These are phyloP conservation scores for Zeuzera pyrina DNA, from an alignment of 2,888 invertebrate species.

Conservation along the genomic window DNA sequence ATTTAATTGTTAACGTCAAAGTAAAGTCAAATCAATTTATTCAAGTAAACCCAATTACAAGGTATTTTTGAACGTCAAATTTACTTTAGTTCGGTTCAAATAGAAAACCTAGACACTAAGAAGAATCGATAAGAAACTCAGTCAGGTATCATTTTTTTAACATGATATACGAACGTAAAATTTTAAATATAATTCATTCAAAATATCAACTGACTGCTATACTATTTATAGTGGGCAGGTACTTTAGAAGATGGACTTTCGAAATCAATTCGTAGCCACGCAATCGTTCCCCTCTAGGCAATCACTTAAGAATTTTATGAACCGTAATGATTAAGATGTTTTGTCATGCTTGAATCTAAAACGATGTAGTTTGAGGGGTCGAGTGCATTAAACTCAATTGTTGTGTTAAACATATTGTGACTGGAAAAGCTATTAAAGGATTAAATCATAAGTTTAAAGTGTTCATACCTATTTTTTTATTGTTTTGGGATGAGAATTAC, in stretches of 20 bases:
- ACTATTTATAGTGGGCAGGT: slow-evolving; percentile 24
- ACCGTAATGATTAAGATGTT: slow-evolving; percentile 71
- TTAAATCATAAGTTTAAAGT: slow-evolving; percentile 27
- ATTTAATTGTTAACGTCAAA: too few relatives aligned
- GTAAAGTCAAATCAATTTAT: too few relatives aligned
- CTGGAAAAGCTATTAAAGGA: slow-evolving; percentile 62
- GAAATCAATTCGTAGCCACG: slow-evolving; percentile 63
- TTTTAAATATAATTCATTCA: too few relatives aligned
- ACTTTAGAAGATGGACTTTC: slow-evolving; percentile 59
- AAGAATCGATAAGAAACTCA: too few relatives aligned
- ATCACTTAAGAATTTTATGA: slow-evolving; percentile 72
- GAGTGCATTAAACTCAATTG: slow-evolving; percentile 29
- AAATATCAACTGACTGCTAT: too few relatives aligned
- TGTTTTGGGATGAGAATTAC: slow-evolving; percentile 16
- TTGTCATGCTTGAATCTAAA: slow-evolving; percentile 52
- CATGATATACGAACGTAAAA: too few relatives aligned
- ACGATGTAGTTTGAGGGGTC: slow-evolving; percentile 24
- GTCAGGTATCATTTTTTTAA: too few relatives aligned
- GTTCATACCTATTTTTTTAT: slow-evolving; percentile 16
- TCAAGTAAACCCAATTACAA: too few relatives aligned
- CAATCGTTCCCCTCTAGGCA: slow-evolving; percentile 50
- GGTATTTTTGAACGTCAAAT: too few relatives aligned
- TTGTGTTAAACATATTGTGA: slow-evolving; percentile 61
- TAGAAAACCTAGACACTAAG: too few relatives aligned
- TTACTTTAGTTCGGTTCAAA: too few relatives aligned